These are phyloP conservation scores for Carposina sasakii DNA, from an alignment of 1,140 invertebrate species.

Conservation along the genomic window DNA sequence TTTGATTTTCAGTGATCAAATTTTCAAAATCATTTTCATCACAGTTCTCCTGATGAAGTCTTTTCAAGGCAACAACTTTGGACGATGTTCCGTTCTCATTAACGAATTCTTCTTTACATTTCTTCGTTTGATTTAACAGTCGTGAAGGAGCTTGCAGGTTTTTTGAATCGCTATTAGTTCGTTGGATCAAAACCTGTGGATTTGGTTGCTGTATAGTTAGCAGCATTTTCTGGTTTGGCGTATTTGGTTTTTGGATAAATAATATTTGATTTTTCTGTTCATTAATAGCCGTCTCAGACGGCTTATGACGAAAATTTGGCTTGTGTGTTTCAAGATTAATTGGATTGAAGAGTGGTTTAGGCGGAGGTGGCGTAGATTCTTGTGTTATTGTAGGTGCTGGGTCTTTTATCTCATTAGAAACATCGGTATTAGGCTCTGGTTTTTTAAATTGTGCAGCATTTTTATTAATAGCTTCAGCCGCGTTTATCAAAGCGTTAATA, in stretches of 20 bases:
- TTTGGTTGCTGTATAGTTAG: conserved; percentile 54
- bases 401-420: conserved; percentile 31
- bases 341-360: conserved; percentile 38
- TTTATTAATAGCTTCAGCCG: conserved; percentile 52
- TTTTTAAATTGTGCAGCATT: conserved; percentile 43
- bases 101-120: conserved; percentile 49
- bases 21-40: conserved; percentile 72
- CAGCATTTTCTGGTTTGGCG: conserved; percentile 52
- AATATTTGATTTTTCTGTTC: conserved; percentile 59
- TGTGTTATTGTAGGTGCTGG: conserved; percentile 9
- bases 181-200: conserved; percentile 49
- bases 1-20: conserved; percentile 71
- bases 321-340: conserved; percentile 42
- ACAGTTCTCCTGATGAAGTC: conserved; percentile 61
- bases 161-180: conserved; percentile 56
- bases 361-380: conserved; percentile 13
- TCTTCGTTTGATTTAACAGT: conserved; percentile 48
- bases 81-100: conserved; percentile 42
- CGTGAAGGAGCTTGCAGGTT: conserved; percentile 63
- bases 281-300: conserved; percentile 28
- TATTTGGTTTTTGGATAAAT: conserved; percentile 56
- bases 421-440: conserved; percentile 33
- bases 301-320: conserved; percentile 30
- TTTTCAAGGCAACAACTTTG: conserved; percentile 65
- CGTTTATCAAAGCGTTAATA: conserved; percentile 51